These are phyloP conservation scores for Pogonus chalceus DNA, from an alignment of 1,140 invertebrate genomes.

Conservation along the genomic window DNA sequence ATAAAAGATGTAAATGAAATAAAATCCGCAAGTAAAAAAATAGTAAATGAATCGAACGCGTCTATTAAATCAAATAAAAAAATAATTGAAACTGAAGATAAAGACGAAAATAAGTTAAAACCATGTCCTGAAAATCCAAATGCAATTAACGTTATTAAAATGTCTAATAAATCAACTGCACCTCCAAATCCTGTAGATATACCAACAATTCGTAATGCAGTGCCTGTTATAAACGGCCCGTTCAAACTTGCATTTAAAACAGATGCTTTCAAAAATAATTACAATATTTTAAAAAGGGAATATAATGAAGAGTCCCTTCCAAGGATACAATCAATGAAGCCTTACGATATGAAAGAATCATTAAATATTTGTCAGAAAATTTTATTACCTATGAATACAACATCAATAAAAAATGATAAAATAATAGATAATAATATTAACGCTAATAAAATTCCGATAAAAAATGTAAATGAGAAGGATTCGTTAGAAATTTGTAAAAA, in stretches of 20 bases:
- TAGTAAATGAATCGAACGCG: not conserved
- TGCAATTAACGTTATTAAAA: constrained; percentile 31
- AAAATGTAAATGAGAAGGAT: constrained; percentile 14
- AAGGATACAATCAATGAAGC: constrained; percentile 16
- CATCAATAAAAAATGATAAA: constrained; percentile 1
- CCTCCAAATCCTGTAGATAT: constrained; percentile 12
- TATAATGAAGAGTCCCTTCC: constrained; percentile 19
- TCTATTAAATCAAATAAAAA: constrained; percentile 14
- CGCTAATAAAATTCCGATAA: constrained; percentile 9
- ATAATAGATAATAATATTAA: not conserved
- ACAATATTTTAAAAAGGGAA: constrained; percentile 27
- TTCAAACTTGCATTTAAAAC: constrained; percentile 34
- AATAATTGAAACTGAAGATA: constrained; percentile 8
- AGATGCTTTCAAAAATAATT: constrained; percentile 29
- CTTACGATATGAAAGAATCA: constrained; percentile 22
- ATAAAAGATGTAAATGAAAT: constrained; percentile 25
- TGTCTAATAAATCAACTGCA: constrained; percentile 14
- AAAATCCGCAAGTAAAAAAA: constrained; percentile 9
- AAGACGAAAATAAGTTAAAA: not conserved
- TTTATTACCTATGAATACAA: not conserved
- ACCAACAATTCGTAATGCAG: constrained; percentile 19
- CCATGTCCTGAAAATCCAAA: constrained; percentile 26
- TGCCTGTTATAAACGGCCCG: constrained; percentile 29
- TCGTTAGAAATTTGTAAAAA: constrained; percentile 24
- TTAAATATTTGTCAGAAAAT: constrained; percentile 26